These are phyloP conservation scores for Aleiodes sp. DNA, from an alignment of 1,140 invertebrate species.

Conservation along the genomic window DNA sequence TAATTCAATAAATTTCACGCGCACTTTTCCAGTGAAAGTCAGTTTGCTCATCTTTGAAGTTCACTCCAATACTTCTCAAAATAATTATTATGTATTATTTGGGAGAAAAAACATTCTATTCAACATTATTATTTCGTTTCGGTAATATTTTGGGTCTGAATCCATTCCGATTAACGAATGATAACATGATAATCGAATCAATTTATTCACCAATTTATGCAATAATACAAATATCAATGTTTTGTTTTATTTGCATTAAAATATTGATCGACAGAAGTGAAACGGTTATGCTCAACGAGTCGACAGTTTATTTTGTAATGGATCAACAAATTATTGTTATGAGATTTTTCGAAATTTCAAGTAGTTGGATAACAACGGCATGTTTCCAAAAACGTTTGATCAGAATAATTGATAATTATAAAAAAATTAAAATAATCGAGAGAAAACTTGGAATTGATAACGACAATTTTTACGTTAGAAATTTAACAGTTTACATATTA, in stretches of 20 bases:
- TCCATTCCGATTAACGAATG: background rate
- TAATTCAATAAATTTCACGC: too few relatives aligned
- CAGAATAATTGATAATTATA: background rate
- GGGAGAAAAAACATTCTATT: too few relatives aligned
- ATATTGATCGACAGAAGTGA: background rate
- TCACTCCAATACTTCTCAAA: too few relatives aligned
- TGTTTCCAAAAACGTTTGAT: background rate
- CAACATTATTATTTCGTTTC: constrained; percentile 1
- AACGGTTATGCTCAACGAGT: background rate
- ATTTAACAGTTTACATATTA: background rate
- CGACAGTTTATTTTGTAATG: background rate
- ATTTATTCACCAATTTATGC: background rate
- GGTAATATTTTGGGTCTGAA: background rate
- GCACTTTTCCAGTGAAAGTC: too few relatives aligned
- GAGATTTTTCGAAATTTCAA: background rate
- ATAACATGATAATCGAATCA: background rate
- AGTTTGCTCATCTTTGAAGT: too few relatives aligned
- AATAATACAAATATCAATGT: background rate
- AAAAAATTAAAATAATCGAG: background rate
- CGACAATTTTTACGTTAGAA: background rate
- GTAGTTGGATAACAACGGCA: background rate
- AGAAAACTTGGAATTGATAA: background rate
- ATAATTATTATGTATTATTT: too few relatives aligned
- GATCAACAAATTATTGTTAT: background rate
- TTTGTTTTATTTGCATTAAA: background rate